Percentiles rank a stretch among this genome's conserved stretches.
phyloP scores from a whole-genome alignment of 2,888 invertebrate genomes.

The Rhopalosiphum nymphaeae region DNA sequence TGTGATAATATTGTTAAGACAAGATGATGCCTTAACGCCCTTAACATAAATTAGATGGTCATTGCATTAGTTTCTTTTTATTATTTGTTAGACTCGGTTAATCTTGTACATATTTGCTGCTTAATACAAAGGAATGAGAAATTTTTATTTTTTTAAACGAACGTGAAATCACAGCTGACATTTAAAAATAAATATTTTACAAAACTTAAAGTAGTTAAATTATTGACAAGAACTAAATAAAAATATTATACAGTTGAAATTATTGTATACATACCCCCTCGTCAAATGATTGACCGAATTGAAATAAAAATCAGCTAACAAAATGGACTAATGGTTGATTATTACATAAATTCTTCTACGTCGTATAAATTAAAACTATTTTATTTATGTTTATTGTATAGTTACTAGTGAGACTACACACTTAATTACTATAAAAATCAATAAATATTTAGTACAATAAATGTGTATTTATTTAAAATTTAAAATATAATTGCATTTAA shows the following conservation, averaged over 20 bases:
- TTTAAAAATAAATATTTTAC: neutral
- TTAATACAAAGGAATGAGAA: neutral
- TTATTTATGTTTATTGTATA: neutral
- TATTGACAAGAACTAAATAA: neutral
- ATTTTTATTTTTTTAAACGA: neutral
- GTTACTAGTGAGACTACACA: neutral
- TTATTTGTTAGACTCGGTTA: neutral
- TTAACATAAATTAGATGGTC: neutral
- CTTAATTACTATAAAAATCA: neutral
- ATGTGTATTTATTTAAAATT: neutral
- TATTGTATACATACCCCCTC: neutral
- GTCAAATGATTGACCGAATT: neutral
- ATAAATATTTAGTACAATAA: neutral
- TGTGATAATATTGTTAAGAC: neutral
- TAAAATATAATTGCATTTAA: neutral
- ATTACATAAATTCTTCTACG: neutral
- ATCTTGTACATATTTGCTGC: neutral
- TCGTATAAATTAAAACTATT: neutral
- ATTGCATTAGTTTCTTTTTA: neutral
- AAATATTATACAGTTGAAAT: neutral
- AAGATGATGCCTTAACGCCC: neutral
- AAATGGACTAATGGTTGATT: neutral
- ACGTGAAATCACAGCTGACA: neutral
- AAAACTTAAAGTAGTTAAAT: neutral
- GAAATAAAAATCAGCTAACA: neutral